Conservation (phyloP, 2,888 invertebrate genomes). For the Hypselothyrea guttata region DNA sequence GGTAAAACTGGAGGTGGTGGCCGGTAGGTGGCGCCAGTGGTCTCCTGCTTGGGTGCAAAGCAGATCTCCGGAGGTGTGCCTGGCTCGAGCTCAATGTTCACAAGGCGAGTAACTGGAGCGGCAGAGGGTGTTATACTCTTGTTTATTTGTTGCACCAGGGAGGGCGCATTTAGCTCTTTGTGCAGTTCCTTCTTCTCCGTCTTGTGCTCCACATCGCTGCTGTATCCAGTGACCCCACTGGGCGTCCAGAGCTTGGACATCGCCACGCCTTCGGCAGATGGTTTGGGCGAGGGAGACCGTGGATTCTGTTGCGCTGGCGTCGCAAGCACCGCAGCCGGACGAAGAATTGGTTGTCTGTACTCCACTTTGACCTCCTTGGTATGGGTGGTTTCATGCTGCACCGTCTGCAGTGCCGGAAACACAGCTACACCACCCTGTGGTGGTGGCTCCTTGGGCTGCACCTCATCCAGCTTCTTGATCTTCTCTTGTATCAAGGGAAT, state of each 20-base stretch:
- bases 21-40: conserved; percentile 80
- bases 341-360: conserved; percentile 80
- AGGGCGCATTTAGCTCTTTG: conserved; percentile 83
- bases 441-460: conserved; percentile 84
- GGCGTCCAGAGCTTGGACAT: conserved; percentile 88
- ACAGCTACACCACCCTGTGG: conserved; percentile 84
- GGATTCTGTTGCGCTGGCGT: conserved; percentile 75
- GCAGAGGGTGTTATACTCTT: conserved; percentile 69
- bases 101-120: conserved; percentile 78
- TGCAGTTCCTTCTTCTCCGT: conserved; percentile 51
- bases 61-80: conserved; percentile 87
- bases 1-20: conserved; percentile 85
- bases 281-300: conserved; percentile 83
- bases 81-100: conserved; percentile 85
- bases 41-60: conserved; percentile 84
- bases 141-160: conserved; percentile 82
- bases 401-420: conserved; percentile 80
- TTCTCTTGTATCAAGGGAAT: conserved; percentile 84
- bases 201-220: conserved; percentile 69
- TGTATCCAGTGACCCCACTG: conserved; percentile 58
- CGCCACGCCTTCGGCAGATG: conserved; percentile 86
- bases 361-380: conserved; percentile 79
- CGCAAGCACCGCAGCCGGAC: conserved; percentile 80
- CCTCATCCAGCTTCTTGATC: conserved; percentile 85
- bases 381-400: conserved; percentile 70